A percentile compares a stretch with the other conserved stretches of the same genome.
Evolutionary conservation across 2,888 invertebrate genomes (phyloP).

Genomic region (Latrodectus elegans): DNA sequence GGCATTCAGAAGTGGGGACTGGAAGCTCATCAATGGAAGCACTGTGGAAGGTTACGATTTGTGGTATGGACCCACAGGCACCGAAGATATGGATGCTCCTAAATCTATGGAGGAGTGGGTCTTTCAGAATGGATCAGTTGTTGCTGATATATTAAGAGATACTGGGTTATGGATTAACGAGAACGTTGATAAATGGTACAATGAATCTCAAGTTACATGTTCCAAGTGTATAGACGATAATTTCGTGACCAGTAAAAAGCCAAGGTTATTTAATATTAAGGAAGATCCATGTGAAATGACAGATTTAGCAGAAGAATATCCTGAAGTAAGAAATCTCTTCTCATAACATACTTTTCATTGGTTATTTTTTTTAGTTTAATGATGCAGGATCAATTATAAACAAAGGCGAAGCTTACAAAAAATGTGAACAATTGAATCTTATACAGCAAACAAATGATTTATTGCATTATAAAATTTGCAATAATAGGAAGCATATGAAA

Average conservation of each 20-base stretch:
- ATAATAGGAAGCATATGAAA: no score
- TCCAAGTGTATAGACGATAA: neutral
- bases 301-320: neutral
- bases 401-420: no score
- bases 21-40: conserved; percentile 86
- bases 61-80: conserved; percentile 77
- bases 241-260: neutral
- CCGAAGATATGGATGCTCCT: neutral
- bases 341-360: no score
- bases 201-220: neutral
- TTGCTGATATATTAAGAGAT: neutral
- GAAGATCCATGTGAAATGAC: neutral
- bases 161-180: neutral
- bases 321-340: neutral
- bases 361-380: no score
- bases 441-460: no score
- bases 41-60: conserved; percentile 83
- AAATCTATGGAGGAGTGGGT: neutral
- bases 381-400: no score
- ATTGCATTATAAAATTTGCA: no score
- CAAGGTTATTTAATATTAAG: neutral
- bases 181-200: conserved; percentile 3
- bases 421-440: no score
- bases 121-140: neutral
- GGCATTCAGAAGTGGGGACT: conserved; percentile 82